Percentiles rank a stretch among this genome's conserved stretches.
Conservation (phyloP, 2,888 invertebrate species). For the Callyntrura sp. region DNA sequence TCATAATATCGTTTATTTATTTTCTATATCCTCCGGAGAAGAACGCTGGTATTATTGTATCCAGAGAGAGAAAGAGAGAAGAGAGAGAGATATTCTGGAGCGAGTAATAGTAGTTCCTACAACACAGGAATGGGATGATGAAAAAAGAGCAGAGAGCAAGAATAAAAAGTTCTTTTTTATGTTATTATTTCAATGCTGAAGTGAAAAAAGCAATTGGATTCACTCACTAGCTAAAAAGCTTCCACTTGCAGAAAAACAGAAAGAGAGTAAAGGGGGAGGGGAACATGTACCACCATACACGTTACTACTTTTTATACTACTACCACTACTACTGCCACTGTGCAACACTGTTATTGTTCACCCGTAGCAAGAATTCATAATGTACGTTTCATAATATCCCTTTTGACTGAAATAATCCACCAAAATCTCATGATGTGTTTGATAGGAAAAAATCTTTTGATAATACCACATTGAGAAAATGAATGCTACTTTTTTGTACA, state of each 20-base stretch:
- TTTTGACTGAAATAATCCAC: conserved; percentile 67
- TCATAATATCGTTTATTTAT: conserved; percentile 71
- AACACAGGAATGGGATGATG: conserved; percentile 6
- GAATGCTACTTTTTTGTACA: not conserved
- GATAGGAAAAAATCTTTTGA: conserved; percentile 36
- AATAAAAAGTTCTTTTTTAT: conserved; percentile 67
- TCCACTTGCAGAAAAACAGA: conserved; percentile 28
- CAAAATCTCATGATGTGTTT: conserved; percentile 47
- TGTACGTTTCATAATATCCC: conserved; percentile 30
- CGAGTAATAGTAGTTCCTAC: conserved; percentile 40
- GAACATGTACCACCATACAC: not conserved
- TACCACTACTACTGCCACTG: not conserved
- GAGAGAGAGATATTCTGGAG: conserved; percentile 18
- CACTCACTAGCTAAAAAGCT: conserved; percentile 25
- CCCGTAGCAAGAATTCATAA: conserved; percentile 20
- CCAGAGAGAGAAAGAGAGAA: not conserved
- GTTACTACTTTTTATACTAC: not conserved
- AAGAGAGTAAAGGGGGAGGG: not conserved
- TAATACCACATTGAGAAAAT: conserved; percentile 16
- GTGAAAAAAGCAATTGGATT: conserved; percentile 75
- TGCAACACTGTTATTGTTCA: conserved; percentile 20
- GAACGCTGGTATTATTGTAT: conserved; percentile 9
- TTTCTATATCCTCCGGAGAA: conserved; percentile 30
- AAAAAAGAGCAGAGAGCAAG: conserved; percentile 48
- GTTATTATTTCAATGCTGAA: conserved; percentile 68